Evolutionary conservation across 1,140 invertebrate genomes (phyloP), one percentile per base, ranked within the genome.

Genomic region (Paracyclopina nana): DNA sequence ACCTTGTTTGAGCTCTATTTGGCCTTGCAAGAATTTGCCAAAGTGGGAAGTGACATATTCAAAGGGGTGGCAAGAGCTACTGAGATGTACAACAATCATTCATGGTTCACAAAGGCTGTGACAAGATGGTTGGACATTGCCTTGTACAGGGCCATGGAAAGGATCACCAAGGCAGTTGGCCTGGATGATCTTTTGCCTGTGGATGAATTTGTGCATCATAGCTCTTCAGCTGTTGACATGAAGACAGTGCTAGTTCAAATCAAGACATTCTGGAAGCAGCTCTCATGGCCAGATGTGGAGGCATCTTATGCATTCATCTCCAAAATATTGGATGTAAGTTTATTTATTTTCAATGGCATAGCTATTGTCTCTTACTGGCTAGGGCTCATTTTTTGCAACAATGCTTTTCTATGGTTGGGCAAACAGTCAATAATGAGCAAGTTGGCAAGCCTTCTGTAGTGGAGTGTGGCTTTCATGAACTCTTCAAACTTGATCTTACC

Each of bases 191-290:
- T 52, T 22, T 22, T 24, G 8, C 50, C 50, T 18, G 76, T 87
- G 0, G 82, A 87, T 60, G 69, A 70, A 2, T 78, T 73, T 25
- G 82, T 90, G 0, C 81, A 87, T 60, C 84, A 90, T 58, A 94
- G 85, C 59, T 90, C 86, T n/a, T 94, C 87, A 8, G 85, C 88
- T 12, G 81, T 95, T 1, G 90, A 96, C 65, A 88, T 88, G 0
- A 70, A 88, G 31, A 79, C 82, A 3, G 91, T 91, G 57, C 92
- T 94, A 61, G 28, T 44, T 62, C 77, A 84, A 71, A 84, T 91
- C 41, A 83, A 86, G 67, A 80, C 82, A 57, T 88, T 91, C 62
- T 94, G 90, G 90, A 77, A 84, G 56, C 81, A 91, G 60, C 62
- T 94, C 11, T 74, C 79, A 6, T 92, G 86, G 86, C 84, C 84